A percentile compares a stretch with the other conserved stretches of the same genome.
Conservation (phyloP, 2,113 vertebrate species). For the Mungos mungo region DNA sequence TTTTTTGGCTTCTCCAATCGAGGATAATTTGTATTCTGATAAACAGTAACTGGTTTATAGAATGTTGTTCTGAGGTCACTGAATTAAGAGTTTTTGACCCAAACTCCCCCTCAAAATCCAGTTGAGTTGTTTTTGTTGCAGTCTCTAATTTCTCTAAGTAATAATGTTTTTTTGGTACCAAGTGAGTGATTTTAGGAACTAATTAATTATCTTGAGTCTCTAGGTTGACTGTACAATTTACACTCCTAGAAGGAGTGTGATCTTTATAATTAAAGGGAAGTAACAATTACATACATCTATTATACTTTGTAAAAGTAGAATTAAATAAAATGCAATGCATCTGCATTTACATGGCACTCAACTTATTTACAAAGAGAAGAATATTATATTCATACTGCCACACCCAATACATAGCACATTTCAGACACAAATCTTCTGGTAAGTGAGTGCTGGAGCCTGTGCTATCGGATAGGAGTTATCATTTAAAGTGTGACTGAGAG, state of each 20-base stretch:
- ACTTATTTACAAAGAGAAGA: neutral
- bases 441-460: neutral
- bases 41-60: neutral
- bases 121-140: neutral
- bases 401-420: neutral
- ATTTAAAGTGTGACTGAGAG: neutral
- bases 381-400: neutral
- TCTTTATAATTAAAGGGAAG: neutral
- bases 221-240: neutral
- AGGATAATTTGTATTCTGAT: neutral
- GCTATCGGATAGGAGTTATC: neutral
- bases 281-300: neutral
- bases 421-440: neutral
- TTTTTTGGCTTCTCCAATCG: neutral
- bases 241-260: neutral
- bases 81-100: neutral
- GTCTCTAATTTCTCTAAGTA: neutral
- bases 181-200: neutral
- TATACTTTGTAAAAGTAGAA: neutral
- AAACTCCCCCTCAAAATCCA: neutral
- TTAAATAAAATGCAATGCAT: neutral
- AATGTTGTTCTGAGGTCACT: neutral
- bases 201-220: neutral
- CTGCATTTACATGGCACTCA: neutral
- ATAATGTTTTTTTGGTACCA: neutral